These are phyloP conservation scores for Turritopsis rubra DNA, from an alignment of 30 jellyfish, hydroid and myxozoan species.

Conservation along the genomic window DNA sequence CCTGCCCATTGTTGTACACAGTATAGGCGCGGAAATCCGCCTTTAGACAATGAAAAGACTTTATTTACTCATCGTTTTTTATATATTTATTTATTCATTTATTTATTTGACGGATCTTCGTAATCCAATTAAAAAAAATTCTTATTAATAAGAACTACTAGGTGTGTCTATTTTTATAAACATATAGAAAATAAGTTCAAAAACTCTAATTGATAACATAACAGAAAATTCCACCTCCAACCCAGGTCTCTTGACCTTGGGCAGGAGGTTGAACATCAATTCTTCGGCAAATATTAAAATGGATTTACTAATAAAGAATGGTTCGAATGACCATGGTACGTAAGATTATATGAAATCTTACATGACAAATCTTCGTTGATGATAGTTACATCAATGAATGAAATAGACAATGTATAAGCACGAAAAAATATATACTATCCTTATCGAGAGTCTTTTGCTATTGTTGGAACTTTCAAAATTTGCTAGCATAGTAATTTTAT, in stretches of 20 bases:
- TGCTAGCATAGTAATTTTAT: not conserved
- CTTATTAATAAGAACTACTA: not conserved
- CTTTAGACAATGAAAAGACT: not conserved
- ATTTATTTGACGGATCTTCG: not conserved
- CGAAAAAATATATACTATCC: not conserved
- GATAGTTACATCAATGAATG: not conserved
- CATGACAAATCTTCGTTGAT: no score
- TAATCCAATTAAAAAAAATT: not conserved
- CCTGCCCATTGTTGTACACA: no score
- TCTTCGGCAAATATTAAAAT: no score
- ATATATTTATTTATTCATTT: not conserved
- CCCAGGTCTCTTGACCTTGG: no score
- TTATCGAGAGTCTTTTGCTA: not conserved
- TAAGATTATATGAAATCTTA: no score
- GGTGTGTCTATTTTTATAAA: not conserved
- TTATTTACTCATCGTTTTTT: not conserved
- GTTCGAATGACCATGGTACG: no score
- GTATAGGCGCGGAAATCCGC: no score
- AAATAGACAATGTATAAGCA: not conserved
- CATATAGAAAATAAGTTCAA: not conserved
- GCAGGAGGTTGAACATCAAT: no score
- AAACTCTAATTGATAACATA: no score
- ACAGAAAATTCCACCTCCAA: no score
- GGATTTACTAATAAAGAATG: no score
- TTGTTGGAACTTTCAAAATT: not conserved